Conservation (phyloP, 2,113 vertebrate species). For the Semnornis frantzii region DNA sequence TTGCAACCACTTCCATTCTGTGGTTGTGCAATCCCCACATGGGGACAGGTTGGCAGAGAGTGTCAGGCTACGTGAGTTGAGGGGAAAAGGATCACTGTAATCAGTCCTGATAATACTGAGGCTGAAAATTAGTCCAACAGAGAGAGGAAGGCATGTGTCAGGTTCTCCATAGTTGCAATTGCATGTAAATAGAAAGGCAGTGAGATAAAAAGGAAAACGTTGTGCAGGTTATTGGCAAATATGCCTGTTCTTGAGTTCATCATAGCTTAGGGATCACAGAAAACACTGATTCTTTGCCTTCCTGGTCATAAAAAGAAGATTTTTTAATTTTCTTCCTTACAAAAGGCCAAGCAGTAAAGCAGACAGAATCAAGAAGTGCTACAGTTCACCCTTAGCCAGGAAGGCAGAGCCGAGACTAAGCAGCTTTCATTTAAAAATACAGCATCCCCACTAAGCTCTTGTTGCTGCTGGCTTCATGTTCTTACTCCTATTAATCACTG, state of each 20-base stretch:
- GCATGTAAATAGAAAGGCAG: not conserved
- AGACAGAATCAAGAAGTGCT: not conserved
- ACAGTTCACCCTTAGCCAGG: not conserved
- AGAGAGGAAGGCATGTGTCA: not conserved
- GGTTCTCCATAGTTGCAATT: not conserved
- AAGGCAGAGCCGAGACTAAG: constrained; percentile 32
- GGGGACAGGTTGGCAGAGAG: not conserved
- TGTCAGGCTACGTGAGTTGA: not conserved
- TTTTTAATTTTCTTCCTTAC: not conserved
- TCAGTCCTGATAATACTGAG: not conserved
- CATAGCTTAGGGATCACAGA: not conserved
- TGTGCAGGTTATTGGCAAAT: not conserved
- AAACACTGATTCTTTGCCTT: not conserved
- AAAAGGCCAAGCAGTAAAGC: not conserved
- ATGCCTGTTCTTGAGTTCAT: not conserved
- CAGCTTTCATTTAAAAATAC: constrained; percentile 33
- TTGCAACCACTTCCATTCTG: too few species aligned
- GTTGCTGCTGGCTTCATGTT: constrained; percentile 20
- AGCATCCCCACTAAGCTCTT: constrained; percentile 15
- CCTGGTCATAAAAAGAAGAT: not conserved
- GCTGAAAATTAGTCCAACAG: not conserved
- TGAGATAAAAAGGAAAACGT: not conserved
- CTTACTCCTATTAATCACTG: not conserved
- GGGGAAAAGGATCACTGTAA: not conserved
- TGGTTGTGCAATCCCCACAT: fast-evolving